A percentile compares a stretch with the other conserved stretches of the same genome.
Evolutionary conservation across 1,140 invertebrate genomes (phyloP).

Genomic region (Asbolus verrucosus): DNA sequence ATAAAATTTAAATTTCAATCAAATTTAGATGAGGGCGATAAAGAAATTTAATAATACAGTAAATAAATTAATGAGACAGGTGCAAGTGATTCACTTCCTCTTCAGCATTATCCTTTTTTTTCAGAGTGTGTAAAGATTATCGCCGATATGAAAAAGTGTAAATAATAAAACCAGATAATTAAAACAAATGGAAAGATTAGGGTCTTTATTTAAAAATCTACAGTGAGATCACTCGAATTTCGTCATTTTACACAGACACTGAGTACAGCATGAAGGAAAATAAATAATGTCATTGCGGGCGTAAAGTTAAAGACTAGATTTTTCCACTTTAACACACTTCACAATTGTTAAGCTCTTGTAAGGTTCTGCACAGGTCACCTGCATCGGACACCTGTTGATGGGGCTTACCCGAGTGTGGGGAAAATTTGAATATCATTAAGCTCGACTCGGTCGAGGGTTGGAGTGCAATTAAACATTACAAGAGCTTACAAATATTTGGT

Average conservation of each 20-base stretch:
- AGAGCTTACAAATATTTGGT: neutral
- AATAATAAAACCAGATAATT: neutral
- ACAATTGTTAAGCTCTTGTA: neutral
- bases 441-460: too few relatives aligned
- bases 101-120: neutral
- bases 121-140: too few relatives aligned
- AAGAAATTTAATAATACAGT: slow-evolving; percentile 43
- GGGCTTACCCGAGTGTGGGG: too few relatives aligned
- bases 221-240: slow-evolving; percentile 6
- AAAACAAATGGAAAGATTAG: neutral
- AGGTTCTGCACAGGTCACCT: too few relatives aligned
- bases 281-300: too few relatives aligned
- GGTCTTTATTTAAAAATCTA: slow-evolving; percentile 14
- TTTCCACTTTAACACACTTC: slow-evolving; percentile 1
- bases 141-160: too few relatives aligned
- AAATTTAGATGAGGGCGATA: slow-evolving; percentile 46
- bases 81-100: slow-evolving; percentile 15
- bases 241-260: neutral
- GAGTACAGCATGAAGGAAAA: neutral
- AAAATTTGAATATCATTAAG: too few relatives aligned
- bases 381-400: neutral
- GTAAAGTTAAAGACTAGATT: slow-evolving; percentile 6
- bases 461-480: too few relatives aligned
- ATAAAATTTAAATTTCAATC: slow-evolving; percentile 46
- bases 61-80: slow-evolving; percentile 46